Percentiles rank a stretch among this genome's conserved stretches.
Evolutionary conservation across 2,113 vertebrate species (phyloP).

Genomic region (Elachura formosa): DNA sequence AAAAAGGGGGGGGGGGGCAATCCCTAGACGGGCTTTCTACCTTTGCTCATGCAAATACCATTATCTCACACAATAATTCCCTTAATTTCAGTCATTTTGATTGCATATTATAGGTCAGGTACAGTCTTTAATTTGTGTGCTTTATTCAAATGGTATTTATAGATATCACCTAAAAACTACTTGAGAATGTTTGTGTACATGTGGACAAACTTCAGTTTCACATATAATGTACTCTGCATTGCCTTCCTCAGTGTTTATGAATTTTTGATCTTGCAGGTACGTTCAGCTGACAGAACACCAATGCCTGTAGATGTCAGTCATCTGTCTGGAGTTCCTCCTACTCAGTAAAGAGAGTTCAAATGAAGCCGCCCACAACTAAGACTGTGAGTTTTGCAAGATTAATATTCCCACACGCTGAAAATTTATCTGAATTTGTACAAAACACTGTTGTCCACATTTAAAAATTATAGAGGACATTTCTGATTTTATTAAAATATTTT

Average conservation of each 20-base stretch:
- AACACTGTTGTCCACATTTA: not conserved
- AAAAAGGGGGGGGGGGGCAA: not conserved
- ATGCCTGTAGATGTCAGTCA: not conserved
- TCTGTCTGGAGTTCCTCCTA: not conserved
- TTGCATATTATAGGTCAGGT: not conserved
- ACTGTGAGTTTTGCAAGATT: not conserved
- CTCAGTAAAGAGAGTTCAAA: not conserved
- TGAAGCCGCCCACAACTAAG: not conserved
- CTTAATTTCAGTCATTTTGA: not conserved
- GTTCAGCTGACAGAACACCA: not conserved
- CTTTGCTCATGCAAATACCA: not conserved
- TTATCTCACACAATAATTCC: not conserved
- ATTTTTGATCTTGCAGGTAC: not conserved
- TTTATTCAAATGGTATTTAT: not conserved
- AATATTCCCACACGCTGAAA: not conserved
- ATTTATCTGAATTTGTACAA: not conserved
- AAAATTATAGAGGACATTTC: not conserved
- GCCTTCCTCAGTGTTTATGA: not conserved
- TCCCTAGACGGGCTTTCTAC: not conserved
- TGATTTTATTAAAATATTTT: not conserved
- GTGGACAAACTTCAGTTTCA: not conserved
- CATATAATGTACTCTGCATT: not conserved
- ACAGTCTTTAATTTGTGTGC: not conserved
- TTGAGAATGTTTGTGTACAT: not conserved
- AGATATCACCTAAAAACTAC: not conserved